Percentiles rank a stretch among this genome's conserved stretches.
These are phyloP conservation scores for Drosophila oshimai DNA, from an alignment of 1,140 invertebrate species.

Conservation along the genomic window DNA sequence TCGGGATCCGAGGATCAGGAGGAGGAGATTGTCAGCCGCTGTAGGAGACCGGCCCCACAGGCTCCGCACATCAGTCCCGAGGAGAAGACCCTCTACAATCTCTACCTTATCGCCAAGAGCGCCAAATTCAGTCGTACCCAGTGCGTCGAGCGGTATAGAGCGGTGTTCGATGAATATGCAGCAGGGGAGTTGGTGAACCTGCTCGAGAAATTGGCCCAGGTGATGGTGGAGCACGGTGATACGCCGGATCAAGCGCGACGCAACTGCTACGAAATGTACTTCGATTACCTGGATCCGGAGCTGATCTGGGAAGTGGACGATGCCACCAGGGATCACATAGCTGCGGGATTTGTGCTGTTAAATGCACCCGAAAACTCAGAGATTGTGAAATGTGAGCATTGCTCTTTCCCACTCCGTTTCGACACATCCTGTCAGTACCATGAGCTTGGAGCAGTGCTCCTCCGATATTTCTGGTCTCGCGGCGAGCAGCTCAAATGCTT, in stretches of 20 bases:
- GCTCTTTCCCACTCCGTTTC: conserved; percentile 71
- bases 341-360: conserved; percentile 63
- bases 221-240: conserved; percentile 79
- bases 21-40: conserved; percentile 70
- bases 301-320: conserved; percentile 82
- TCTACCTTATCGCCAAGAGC: conserved; percentile 78
- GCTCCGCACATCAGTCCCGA: conserved; percentile 69
- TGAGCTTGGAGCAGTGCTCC: conserved; percentile 67
- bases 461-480: conserved; percentile 80
- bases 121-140: conserved; percentile 74
- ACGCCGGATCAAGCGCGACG: conserved; percentile 55
- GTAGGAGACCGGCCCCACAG: conserved; percentile 1
- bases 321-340: conserved; percentile 68
- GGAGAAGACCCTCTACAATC: conserved; percentile 80
- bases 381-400: conserved; percentile 70
- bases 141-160: conserved; percentile 74
- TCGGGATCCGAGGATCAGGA: conserved; percentile 42
- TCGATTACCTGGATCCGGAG: conserved; percentile 79
- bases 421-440: conserved; percentile 72
- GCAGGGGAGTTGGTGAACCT: conserved; percentile 67
- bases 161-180: conserved; percentile 74
- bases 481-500: conserved; percentile 80
- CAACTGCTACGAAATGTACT: conserved; percentile 81
- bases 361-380: conserved; percentile 47
- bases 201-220: conserved; percentile 55